Base-by-base conservation (phyloP, 2,113 vertebrate species). In the Anseranas semipalmata region DNA sequence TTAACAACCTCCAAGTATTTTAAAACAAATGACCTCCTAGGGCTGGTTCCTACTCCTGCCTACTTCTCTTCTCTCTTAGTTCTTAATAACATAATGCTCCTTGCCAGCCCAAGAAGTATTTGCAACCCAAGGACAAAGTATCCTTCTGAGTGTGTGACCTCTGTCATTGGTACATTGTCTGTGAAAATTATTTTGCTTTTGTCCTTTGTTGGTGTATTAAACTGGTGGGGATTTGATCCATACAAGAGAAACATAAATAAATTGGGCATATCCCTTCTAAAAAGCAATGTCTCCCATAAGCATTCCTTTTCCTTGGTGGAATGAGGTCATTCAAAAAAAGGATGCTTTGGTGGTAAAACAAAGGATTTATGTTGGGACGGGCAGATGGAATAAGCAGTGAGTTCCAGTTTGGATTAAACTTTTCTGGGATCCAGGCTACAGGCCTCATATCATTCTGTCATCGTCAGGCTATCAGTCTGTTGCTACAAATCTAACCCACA, bases 161-260 rank as follows among this genome's bases (percentile, higher is more conserved):
- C 35, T 94, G 85, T 94, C 93, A 95, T 32, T 93, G 78, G 27
- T 0, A 0, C 78, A 82, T 93, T 93, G 80, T 94, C 33, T 12
- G 10, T 27, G 12, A 91, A 79, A 96, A 95, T 97, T 94, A 82
- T 96, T 87, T 78, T 45, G 17, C 87, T 82, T 91, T 96, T 96
- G 66, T 96, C 81, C 32, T 89, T 63, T 85, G 35, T 43, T 91
- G 41, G 70, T 60, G 33, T 79, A 89, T 79, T 94, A 84, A 94
- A 89, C 81, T 60, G 60, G 35, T 59, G 7, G 27, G 35, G 7
- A 28, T 0, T 65, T 43, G 19, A 78, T 68, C 58, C 56, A 85
- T 87, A 73, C 33, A 68, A 91, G 81, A 87, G 93, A 87, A 67
- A 53, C 52, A 68, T 85, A 94, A 96, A 96, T 92, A 93, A 92